Base-by-base conservation (phyloP, 2,797 vertebrate species). In the Anguilla pacifica region DNA sequence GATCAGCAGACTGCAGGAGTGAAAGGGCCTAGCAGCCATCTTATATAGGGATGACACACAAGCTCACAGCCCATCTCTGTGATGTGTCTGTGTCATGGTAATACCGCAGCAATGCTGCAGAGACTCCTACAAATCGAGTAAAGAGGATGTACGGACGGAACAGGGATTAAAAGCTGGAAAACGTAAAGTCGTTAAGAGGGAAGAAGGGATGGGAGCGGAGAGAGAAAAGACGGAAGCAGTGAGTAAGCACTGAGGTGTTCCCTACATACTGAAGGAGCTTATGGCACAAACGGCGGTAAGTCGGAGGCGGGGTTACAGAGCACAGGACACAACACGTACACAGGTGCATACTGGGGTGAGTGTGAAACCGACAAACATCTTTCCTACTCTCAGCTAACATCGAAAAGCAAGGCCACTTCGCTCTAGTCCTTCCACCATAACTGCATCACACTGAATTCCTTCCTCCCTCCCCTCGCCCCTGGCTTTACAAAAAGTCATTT, bases 281-380 rank as follows among this genome's bases (percentile, higher is more conserved):
- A 95, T 96, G 95, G 95, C 95, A 96, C 95, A 90, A 90, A 91
- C 86, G 84, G 91, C 87, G 90, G 90, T 88, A 91, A 74, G 87
- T 89, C 90, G 89, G 90, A 87, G 74, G 88, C 74, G 70, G 67
- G 86, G 90, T 83, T 85, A 90, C 87, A 89, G 22, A 83, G 89
- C 88, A 81, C 53, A 88, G 89, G 86, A 86, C 90, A 86, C 90
- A 88, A 86, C 74, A 84, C 87, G 79, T 82, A 86, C 85, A 88
- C 61, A 67, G 88, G 70, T 86, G 59, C 51, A 57, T 87, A 51
- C 25, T 43, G 28, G 83, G 84, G 51, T 25, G 59, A 31, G 81
- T 25, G 49, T 46, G 0, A 28, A 85, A 82, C 64, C 39, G 51
- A 85, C 46, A 79, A 43, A 86, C 82, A 81, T 74, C 88, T 77